These are phyloP conservation scores for Corynorhinus townsendii DNA, from an alignment of 2,113 vertebrate genomes.

Conservation along the genomic window DNA sequence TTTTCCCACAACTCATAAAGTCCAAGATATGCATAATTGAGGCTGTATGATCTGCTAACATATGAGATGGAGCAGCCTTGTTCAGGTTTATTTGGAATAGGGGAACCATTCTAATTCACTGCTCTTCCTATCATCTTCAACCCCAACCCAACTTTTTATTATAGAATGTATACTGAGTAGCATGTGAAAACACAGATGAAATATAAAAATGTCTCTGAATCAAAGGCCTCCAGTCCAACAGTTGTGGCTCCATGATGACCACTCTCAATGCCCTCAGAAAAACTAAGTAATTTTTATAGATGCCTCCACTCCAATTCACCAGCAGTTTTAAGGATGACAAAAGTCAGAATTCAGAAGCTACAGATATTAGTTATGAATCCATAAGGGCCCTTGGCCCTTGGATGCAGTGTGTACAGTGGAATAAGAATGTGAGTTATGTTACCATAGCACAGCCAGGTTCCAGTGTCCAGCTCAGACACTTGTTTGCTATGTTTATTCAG, in stretches of 20 bases:
- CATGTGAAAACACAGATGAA: not conserved
- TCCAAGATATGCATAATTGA: not conserved
- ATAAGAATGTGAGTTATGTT: not conserved
- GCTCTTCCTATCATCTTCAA: not conserved
- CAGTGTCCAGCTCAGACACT: not conserved
- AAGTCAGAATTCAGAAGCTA: not conserved
- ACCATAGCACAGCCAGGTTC: not conserved
- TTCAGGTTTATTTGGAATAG: not conserved
- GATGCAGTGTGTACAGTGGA: fast-evolving
- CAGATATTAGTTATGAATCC: not conserved
- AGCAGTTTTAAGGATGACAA: not conserved
- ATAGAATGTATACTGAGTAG: not conserved
- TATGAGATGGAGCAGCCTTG: no score
- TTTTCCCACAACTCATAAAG: not conserved
- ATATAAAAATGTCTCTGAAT: not conserved
- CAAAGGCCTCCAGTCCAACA: not conserved
- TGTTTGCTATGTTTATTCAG: not conserved
- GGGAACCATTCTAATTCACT: not conserved
- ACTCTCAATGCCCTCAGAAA: not conserved
- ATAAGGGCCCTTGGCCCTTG: not conserved
- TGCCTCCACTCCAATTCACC: not conserved
- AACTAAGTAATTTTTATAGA: not conserved
- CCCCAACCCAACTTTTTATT: not conserved
- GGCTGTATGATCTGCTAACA: not conserved
- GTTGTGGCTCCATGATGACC: not conserved